phyloP scores from a whole-genome alignment of 1,140 invertebrate genomes.

The Bombyx mandarina region DNA sequence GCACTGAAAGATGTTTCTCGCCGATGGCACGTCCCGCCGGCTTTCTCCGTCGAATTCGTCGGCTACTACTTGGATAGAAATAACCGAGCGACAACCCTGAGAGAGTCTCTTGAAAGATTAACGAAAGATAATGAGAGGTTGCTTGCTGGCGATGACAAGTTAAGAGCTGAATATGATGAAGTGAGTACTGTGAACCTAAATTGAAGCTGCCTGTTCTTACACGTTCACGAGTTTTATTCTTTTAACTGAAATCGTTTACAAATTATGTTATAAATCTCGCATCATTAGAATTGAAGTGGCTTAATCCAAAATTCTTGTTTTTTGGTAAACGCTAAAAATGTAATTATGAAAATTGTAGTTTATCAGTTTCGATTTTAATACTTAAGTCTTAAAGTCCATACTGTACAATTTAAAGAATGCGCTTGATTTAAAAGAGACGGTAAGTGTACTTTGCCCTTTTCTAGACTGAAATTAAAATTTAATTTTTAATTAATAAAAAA shows the following conservation, averaged over 20 bases:
- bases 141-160: conserved; percentile 78
- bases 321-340: not conserved
- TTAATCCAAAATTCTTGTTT: not conserved
- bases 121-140: conserved; percentile 81
- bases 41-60: conserved; percentile 94
- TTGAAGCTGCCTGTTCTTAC: no score
- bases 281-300: no score
- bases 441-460: no score
- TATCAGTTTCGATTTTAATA: no score
- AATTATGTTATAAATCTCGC: not conserved
- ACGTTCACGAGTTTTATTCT: no score
- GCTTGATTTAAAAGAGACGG: no score
- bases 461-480: no score
- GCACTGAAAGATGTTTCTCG: conserved; percentile 87
- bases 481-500: no score
- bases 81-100: conserved; percentile 82
- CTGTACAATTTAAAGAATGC: no score
- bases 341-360: no score
- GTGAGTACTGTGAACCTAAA: conserved; percentile 44
- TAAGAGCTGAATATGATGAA: conserved; percentile 84
- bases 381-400: no score
- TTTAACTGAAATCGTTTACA: not conserved
- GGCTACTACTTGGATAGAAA: conserved; percentile 93
- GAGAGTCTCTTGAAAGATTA: conserved; percentile 81
- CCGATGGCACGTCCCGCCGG: conserved; percentile 94